phyloP scores from a whole-genome alignment of 2,797 vertebrate genomes.

The Tapirus indicus region DNA sequence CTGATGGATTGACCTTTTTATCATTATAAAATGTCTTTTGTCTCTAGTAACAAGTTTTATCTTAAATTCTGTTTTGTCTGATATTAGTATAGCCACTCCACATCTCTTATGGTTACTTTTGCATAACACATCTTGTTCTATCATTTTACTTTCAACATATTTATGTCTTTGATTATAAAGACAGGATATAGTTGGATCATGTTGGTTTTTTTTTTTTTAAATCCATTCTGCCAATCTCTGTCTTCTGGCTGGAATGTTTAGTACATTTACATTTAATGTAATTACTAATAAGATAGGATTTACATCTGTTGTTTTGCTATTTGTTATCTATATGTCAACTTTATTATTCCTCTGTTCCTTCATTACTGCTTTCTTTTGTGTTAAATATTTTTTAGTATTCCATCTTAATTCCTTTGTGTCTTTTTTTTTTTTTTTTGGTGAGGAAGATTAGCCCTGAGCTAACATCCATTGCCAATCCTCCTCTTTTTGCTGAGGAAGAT shows the following conservation, averaged over 20 bases:
- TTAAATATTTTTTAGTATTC: neutral
- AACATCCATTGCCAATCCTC: too few species aligned
- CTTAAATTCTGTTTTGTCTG: slow-evolving; percentile 26
- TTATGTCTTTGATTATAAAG: neutral
- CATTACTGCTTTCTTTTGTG: neutral
- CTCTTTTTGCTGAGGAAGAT: too few species aligned
- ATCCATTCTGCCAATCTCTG: neutral
- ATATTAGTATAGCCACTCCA: neutral
- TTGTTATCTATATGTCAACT: neutral
- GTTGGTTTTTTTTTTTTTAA: neutral
- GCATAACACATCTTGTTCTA: neutral
- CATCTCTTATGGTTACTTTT: neutral
- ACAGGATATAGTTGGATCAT: neutral
- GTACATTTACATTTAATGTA: neutral
- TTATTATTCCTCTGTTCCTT: neutral
- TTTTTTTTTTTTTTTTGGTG: neutral
- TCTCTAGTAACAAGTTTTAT: neutral
- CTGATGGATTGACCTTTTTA: neutral
- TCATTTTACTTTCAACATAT: neutral
- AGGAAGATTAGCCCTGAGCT: too few species aligned
- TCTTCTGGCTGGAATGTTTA: neutral
- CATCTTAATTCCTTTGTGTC: neutral
- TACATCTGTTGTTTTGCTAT: neutral
- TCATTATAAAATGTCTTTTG: slow-evolving; percentile 26
- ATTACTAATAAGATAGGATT: neutral